Evolutionary conservation across 1,140 invertebrate species (phyloP).

Genomic region (Penaeus chinensis): DNA sequence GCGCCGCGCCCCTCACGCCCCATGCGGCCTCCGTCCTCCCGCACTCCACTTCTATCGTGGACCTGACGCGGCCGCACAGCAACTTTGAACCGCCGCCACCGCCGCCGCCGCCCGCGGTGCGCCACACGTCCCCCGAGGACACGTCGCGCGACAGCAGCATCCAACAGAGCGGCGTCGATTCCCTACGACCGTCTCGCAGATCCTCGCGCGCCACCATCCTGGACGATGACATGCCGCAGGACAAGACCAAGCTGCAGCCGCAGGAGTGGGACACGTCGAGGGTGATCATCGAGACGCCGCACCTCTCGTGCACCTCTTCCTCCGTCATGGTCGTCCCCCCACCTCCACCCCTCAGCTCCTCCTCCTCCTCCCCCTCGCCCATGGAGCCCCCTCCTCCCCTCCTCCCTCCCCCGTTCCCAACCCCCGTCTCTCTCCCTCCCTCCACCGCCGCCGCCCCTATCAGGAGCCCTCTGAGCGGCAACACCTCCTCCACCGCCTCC

Average conservation of each 20-base stretch:
- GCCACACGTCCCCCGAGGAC: background rate
- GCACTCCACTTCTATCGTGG: conserved; percentile 53
- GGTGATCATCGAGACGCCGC: conserved; percentile 45
- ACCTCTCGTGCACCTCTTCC: conserved; percentile 32
- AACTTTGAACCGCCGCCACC: background rate
- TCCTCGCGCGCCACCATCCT: conserved; percentile 42
- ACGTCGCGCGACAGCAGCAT: no score
- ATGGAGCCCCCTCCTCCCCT: conserved; percentile 22
- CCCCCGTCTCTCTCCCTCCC: background rate
- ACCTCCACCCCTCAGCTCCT: conserved; percentile 22
- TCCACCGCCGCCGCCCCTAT: background rate
- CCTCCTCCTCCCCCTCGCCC: conserved; percentile 34
- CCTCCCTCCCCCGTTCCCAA: background rate
- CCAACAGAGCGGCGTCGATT: no score
- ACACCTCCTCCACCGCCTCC: background rate
- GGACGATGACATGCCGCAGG: background rate
- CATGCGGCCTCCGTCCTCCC: conserved; percentile 22
- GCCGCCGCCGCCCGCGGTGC: background rate
- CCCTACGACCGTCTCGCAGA: conserved; percentile 7
- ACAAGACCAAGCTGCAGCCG: conserved; percentile 19
- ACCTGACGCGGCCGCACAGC: conserved; percentile 49
- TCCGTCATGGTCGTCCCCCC: conserved; percentile 18
- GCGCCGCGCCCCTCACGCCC: conserved; percentile 32
- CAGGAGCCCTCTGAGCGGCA: background rate
- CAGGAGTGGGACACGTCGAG: conserved; percentile 33